Evolutionary conservation across 1,140 invertebrate species (phyloP).

Genomic region (Odontomachus brunneus): DNA sequence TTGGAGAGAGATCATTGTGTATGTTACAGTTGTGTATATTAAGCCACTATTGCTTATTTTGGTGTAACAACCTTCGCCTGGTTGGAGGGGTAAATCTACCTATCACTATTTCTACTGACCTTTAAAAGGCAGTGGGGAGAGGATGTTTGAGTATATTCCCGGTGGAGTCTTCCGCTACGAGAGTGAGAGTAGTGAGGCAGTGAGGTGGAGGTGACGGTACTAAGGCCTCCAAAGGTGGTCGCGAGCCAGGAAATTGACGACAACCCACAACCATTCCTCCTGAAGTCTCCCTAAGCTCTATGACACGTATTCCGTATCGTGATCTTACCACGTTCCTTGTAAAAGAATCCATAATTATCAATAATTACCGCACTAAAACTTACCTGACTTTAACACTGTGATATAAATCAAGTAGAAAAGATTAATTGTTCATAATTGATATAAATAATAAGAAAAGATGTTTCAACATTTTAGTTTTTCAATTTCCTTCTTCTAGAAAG

Average conservation of each 20-base stretch:
- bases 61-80: slow-evolving; percentile 3
- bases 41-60: slow-evolving; percentile 46
- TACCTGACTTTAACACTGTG: slow-evolving; percentile 12
- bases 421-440: not conserved
- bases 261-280: slow-evolving; percentile 82
- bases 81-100: slow-evolving; percentile 37
- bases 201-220: slow-evolving; percentile 80
- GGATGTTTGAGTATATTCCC: slow-evolving; percentile 85
- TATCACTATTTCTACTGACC: slow-evolving; percentile 39
- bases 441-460: slow-evolving; percentile 2
- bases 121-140: slow-evolving; percentile 82
- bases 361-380: not conserved
- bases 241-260: slow-evolving; percentile 81
- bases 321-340: slow-evolving; percentile 86
- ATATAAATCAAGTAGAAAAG: not conserved
- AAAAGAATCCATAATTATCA: slow-evolving; percentile 5
- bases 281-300: slow-evolving; percentile 86
- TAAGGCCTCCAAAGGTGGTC: slow-evolving; percentile 81
- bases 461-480: not conserved
- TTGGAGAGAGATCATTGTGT: slow-evolving; percentile 4
- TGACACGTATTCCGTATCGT: slow-evolving; percentile 85
- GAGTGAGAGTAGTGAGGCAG: slow-evolving; percentile 75
- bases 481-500: not conserved
- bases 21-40: slow-evolving; percentile 23
- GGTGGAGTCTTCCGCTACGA: slow-evolving; percentile 83